Base-by-base conservation (phyloP, 2,888 invertebrate species). In the Orchesellides sinensis region DNA sequence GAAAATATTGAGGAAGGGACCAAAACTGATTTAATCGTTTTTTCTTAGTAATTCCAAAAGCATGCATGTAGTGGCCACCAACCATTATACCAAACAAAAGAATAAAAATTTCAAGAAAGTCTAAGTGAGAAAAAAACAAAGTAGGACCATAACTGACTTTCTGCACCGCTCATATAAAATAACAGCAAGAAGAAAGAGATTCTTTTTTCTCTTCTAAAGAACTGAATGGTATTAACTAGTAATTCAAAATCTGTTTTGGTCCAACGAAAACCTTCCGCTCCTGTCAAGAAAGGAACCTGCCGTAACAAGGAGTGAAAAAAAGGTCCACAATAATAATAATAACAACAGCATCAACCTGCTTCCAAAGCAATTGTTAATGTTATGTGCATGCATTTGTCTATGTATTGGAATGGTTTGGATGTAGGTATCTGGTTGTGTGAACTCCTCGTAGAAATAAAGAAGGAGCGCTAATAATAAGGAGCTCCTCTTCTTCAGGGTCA, bases 401-500 rank as follows among this genome's bases (percentile, higher is more conserved):
- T 21, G 52, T n/a, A 56, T 56, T 54, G 54, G 23, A 54, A 21
- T 17, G 6, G 21, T 54, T 10, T 4, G 5, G 47, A 47, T 17
- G 47, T 4, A 4, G 3, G 52, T 52, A 40, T 40, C 40, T 40
- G 59, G 25, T 56, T 61, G n/a, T 21, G 17, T 74, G 23, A 8
- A 19, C 35, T 47, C n/a, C 47, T 63, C 61, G 72, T 56, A 25
- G 47, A 19, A 49, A 14, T 29, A 52, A n/a, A 21, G 19, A 59
- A 21, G 10, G 54, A 68, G 45, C 56, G 65, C 66, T 68, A 72
- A 73, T 69, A 81, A 81, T 69, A 74, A 74, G 74, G 74, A 81
- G 73, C 68, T 77, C n/a, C n/a, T n/a, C 68, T 66, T 68, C 69
- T 81, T 81, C 81, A 81, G 81, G 81, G 81, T 81, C 74, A 69